Conservation (phyloP, 2,888 invertebrate species). For the Margaritifera margaritifera region DNA sequence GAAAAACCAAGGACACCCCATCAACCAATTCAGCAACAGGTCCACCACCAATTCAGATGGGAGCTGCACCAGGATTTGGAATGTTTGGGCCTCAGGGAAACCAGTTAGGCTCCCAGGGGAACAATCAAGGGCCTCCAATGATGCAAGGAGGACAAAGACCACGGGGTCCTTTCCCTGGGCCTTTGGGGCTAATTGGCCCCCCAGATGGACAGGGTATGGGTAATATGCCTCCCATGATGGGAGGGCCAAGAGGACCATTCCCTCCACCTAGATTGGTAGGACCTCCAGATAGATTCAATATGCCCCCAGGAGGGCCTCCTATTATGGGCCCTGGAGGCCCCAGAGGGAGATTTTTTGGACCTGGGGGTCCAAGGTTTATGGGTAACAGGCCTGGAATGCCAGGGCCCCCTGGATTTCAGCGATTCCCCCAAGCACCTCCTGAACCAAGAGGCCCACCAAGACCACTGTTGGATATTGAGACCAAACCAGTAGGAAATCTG, state of each 20-base stretch:
- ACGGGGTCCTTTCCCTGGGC: slow-evolving; percentile 28
- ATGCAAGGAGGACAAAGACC: slow-evolving; percentile 28
- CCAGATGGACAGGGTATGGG: slow-evolving; percentile 13
- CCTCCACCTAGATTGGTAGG: slow-evolving; percentile 18
- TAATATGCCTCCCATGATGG: slow-evolving; percentile 31
- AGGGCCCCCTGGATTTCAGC: slow-evolving; percentile 33
- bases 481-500: slow-evolving; percentile 26
- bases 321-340: slow-evolving; percentile 31
- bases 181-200: slow-evolving; percentile 12
- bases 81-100: slow-evolving; percentile 17
- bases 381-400: slow-evolving; percentile 24
- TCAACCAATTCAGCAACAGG: slow-evolving; percentile 18
- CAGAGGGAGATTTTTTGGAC: slow-evolving; percentile 13
- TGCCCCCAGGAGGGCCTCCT: slow-evolving; percentile 31
- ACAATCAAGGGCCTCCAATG: slow-evolving; percentile 24
- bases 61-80: slow-evolving; percentile 15
- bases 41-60: slow-evolving; percentile 4
- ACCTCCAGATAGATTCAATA: slow-evolving; percentile 31
- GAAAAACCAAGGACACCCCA: slow-evolving; percentile 6
- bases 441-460: slow-evolving; percentile 24
- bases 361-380: slow-evolving; percentile 31
- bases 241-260: slow-evolving; percentile 21
- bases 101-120: slow-evolving; percentile 21
- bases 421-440: slow-evolving; percentile 27
- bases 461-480: slow-evolving; percentile 31